A percentile compares a stretch with the other conserved stretches of the same genome.
Evolutionary conservation across 2,888 invertebrate species (phyloP).

Genomic region (Protodeltote pygarga): DNA sequence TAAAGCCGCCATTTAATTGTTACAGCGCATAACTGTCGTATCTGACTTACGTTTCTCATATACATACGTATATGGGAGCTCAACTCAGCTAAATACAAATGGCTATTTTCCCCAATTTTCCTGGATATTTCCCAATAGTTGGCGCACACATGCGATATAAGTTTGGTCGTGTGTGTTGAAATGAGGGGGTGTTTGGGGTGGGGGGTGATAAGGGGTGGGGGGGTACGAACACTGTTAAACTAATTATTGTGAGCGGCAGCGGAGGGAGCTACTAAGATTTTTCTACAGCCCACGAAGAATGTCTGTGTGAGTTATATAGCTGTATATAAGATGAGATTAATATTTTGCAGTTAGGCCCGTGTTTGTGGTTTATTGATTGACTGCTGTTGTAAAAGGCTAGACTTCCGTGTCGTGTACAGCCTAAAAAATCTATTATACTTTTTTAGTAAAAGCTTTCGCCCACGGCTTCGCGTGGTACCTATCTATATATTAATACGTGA

Average conservation of each 20-base stretch:
- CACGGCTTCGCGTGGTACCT: no score
- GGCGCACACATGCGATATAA: slow-evolving; percentile 47
- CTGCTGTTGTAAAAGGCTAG: slow-evolving; percentile 2
- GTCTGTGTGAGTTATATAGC: slow-evolving; percentile 47
- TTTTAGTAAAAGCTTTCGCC: no score
- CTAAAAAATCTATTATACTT: no score
- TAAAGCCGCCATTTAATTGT: slow-evolving; percentile 11
- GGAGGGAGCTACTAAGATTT: slow-evolving; percentile 66
- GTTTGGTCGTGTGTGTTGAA: slow-evolving; percentile 44
- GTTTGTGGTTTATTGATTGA: slow-evolving; percentile 39
- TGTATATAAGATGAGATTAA: slow-evolving; percentile 48
- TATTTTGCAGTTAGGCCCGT: slow-evolving; percentile 47
- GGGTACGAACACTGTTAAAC: slow-evolving; percentile 75
- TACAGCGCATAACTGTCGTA: slow-evolving; percentile 11
- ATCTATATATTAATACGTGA: no score
- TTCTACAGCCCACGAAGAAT: slow-evolving; percentile 60
- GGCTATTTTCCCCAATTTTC: slow-evolving; percentile 64
- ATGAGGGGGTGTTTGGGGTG: slow-evolving; percentile 38
- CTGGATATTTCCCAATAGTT: slow-evolving; percentile 66
- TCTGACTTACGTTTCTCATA: slow-evolving; percentile 41
- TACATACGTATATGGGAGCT: slow-evolving; percentile 21
- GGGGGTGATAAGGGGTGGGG: slow-evolving; percentile 37
- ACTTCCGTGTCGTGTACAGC: slow-evolving; percentile 15
- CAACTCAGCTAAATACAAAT: slow-evolving; percentile 56
- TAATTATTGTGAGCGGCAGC: slow-evolving; percentile 69